Percentiles rank a stretch among this genome's conserved stretches.
Evolutionary conservation across 2,797 vertebrate species (phyloP).

Genomic region (Trematomus bernacchii): DNA sequence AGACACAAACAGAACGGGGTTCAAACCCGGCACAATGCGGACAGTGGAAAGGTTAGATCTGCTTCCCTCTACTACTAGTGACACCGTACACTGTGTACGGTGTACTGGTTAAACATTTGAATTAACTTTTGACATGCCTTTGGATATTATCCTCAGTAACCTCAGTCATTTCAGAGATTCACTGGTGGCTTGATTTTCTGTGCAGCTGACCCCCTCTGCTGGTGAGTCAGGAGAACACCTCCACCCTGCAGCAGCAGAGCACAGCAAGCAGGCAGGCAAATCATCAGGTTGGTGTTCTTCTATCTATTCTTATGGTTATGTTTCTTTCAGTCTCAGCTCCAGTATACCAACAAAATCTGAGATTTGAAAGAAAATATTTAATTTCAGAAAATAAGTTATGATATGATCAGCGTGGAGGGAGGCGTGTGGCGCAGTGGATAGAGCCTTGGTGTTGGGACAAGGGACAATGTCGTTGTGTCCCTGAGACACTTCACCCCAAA

Average conservation of each 20-base stretch:
- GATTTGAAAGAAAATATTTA: too few species aligned
- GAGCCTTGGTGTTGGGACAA: too few species aligned
- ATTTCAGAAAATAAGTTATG: too few species aligned
- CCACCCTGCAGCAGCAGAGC: slow-evolving; percentile 48
- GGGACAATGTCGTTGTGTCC: too few species aligned
- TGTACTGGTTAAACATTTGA: not conserved
- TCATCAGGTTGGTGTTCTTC: slow-evolving; percentile 63
- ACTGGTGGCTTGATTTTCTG: not conserved
- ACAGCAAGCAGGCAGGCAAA: slow-evolving; percentile 62
- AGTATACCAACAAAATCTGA: not conserved
- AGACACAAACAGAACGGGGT: slow-evolving; percentile 82
- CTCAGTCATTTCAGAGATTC: not conserved
- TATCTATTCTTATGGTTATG: not conserved
- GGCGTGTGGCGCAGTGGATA: too few species aligned
- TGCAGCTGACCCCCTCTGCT: slow-evolving; percentile 81
- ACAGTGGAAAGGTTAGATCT: slow-evolving; percentile 65
- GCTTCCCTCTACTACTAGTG: not conserved
- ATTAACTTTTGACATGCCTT: not conserved
- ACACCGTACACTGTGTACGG: too few species aligned
- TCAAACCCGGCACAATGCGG: slow-evolving; percentile 43
- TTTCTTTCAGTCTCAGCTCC: not conserved
- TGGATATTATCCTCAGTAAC: not conserved
- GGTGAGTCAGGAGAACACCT: slow-evolving; percentile 72
- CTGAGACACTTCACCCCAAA: too few species aligned
- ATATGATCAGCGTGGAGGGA: too few species aligned